Evolutionary conservation across 2,113 vertebrate genomes (phyloP), one percentile per base, ranked within the genome.

Genomic region (Stictonetta naevosa): DNA sequence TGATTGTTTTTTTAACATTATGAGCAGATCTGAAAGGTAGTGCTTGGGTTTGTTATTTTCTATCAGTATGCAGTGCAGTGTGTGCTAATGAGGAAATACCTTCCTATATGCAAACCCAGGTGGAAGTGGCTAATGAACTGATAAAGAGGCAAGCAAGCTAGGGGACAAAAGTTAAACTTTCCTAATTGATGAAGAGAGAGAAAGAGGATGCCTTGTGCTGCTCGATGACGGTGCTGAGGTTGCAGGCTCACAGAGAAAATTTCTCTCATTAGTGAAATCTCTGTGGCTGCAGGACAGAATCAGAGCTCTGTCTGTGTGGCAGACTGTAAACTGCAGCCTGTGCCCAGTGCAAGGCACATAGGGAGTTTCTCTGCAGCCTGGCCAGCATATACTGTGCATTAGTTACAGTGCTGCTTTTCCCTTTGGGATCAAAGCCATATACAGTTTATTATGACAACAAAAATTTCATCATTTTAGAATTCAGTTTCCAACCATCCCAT

Each of bases 131-230:
- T 96, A 94, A 95, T 91, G 93, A 93, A 87, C 95, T 92, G 93
- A 88, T 96, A 96, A 96, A 79, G 81, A 96, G 95, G 88, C 91
- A 85, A 92, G 86, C 28, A 84, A 94, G 92, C 95, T 86, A 88
- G 81, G 85, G 93, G 91, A 96, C 92, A 89, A 85, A 94, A 92
- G 96, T 93, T 94, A 96, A 97, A 96, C 93, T 96, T 96, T 76
- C 53, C 74, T 93, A 92, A 96, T 95, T 94, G 95, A 82, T 83
- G 83, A 92, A 90, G 69, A 72, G 44, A 74, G 64, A 82, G 81
- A 88, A 92, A 86, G 67, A 74, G 67, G 48, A 92, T 87, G 86
- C 62, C 71, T 73, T 88, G 74, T 34, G 50, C 83, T 86, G 83
- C 48, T 62, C 83, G 69, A 66, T 79, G 88, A 55, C 84, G 88